Conservation (phyloP, 1,140 invertebrate species). For the Dendroctonus ponderosae region DNA sequence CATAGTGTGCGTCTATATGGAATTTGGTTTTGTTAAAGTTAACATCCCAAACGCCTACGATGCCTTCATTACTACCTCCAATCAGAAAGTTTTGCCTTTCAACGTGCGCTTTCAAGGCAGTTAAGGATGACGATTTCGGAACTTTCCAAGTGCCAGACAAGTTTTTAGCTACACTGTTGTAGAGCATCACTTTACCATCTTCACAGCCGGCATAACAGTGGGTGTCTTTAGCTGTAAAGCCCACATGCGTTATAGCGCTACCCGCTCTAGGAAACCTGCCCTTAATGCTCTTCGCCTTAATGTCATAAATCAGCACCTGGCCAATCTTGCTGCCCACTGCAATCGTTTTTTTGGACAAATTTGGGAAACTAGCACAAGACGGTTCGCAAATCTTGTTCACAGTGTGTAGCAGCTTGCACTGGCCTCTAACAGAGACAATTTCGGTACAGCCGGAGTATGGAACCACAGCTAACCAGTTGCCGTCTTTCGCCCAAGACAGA, state of each 20-base stretch:
- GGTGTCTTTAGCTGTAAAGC: conserved; percentile 45
- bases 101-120: conserved; percentile 41
- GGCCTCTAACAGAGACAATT: conserved; percentile 44
- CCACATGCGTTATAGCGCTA: conserved; percentile 37
- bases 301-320: conserved; percentile 47
- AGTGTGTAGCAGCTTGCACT: conserved; percentile 43
- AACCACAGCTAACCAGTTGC: conserved; percentile 46
- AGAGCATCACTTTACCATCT: conserved; percentile 45
- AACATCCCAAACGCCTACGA: conserved; percentile 47
- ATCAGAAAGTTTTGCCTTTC: conserved; percentile 42
- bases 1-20: conserved; percentile 40
- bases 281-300: conserved; percentile 42
- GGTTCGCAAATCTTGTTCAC: conserved; percentile 43
- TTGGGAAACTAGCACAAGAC: conserved; percentile 47
- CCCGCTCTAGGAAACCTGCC: conserved; percentile 40
- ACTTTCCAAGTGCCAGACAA: conserved; percentile 39
- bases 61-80: conserved; percentile 46
- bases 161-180: conserved; percentile 40
- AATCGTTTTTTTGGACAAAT: conserved; percentile 44
- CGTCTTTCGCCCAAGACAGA: conserved; percentile 48
- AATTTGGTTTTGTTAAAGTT: conserved; percentile 43
- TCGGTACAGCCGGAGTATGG: conserved; percentile 43
- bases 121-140: conserved; percentile 44
- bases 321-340: conserved; percentile 46
- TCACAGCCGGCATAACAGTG: conserved; percentile 44